Percentiles rank a stretch among this genome's conserved stretches.
These are phyloP conservation scores for Fregetta grallaria DNA, from an alignment of 2,113 vertebrate genomes.

Conservation along the genomic window DNA sequence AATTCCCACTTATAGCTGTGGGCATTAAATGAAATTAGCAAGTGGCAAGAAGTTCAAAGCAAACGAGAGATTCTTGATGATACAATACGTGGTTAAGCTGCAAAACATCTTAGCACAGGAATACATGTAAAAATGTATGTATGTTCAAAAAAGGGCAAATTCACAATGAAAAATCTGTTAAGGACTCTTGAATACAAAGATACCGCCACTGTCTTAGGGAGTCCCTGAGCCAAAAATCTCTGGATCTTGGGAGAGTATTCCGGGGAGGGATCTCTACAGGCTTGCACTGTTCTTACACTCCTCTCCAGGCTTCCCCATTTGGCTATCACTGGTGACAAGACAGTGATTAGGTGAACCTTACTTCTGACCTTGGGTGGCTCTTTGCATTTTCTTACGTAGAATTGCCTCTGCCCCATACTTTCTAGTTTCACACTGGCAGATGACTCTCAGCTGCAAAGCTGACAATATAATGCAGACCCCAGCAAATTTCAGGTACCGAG, in stretches of 20 bases:
- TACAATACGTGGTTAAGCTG: neutral
- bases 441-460: neutral
- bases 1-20: neutral
- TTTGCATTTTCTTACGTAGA: neutral
- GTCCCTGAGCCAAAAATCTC: neutral
- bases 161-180: neutral
- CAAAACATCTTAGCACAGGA: neutral
- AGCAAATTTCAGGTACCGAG: neutral
- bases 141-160: neutral
- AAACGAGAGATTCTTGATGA: neutral
- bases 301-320: neutral
- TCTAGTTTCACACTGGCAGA: neutral
- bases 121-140: neutral
- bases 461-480: neutral
- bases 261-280: neutral
- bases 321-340: neutral
- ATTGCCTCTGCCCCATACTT: neutral
- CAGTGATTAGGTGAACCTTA: neutral
- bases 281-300: neutral
- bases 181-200: neutral
- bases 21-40: conserved; percentile 7
- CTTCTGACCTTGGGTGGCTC: neutral
- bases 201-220: neutral
- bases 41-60: conserved; percentile 3
- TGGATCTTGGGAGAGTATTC: neutral